phyloP scores from a whole-genome alignment of 1,140 invertebrate genomes.

The Plodia interpunctella region DNA sequence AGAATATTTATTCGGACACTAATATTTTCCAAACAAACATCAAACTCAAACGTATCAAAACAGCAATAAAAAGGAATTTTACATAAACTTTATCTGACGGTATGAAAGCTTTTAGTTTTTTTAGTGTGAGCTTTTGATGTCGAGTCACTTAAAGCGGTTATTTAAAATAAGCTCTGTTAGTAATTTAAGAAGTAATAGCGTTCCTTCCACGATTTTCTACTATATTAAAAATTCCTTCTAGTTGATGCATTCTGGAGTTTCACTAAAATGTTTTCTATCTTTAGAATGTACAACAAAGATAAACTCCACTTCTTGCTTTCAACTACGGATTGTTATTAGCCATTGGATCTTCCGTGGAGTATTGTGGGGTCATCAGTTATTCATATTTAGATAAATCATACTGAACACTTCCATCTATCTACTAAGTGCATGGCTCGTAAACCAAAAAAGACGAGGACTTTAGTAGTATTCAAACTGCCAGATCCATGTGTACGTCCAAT shows the following conservation, averaged over 20 bases:
- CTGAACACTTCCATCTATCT: neutral
- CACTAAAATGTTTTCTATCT: neutral
- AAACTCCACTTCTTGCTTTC: neutral
- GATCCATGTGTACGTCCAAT: no score
- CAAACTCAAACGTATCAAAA: neutral
- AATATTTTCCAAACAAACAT: neutral
- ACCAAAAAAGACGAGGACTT: no score
- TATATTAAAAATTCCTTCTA: slow-evolving; percentile 1
- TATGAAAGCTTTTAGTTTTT: neutral
- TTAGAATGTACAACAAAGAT: neutral
- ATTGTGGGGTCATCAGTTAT: neutral
- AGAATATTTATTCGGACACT: no score
- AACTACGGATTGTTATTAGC: neutral
- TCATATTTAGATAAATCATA: slow-evolving; percentile 3
- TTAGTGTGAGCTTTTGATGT: slow-evolving; percentile 4
- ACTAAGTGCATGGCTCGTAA: neutral
- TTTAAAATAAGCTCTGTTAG: neutral
- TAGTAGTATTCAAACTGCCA: no score
- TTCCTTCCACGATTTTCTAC: neutral
- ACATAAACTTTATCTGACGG: neutral
- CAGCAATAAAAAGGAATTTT: neutral
- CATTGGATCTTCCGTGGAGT: neutral
- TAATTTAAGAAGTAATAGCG: slow-evolving; percentile 1
- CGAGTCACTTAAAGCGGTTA: slow-evolving; percentile 3
- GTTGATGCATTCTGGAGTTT: neutral